These are phyloP conservation scores for Alloscopus bannaensis DNA, from an alignment of 2,888 invertebrate species.

Conservation along the genomic window DNA sequence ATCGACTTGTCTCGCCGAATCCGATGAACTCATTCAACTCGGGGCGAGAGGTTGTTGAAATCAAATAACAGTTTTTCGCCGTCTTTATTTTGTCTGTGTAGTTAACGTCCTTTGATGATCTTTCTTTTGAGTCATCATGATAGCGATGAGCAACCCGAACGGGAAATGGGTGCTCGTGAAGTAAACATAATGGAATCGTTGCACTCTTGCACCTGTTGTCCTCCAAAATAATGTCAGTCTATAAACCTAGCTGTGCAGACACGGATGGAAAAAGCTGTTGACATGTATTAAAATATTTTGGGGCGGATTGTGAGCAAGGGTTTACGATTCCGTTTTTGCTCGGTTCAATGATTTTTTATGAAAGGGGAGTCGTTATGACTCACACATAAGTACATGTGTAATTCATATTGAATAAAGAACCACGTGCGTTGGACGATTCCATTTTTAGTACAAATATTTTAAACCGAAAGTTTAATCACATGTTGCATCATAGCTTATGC, in stretches of 20 bases:
- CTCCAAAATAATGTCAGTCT: background rate
- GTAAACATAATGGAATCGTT: background rate
- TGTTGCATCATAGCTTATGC: background rate
- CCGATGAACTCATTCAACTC: conserved; percentile 23
- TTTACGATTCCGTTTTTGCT: no score
- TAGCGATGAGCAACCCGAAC: background rate
- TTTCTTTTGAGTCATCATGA: background rate
- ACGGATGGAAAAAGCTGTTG: no score
- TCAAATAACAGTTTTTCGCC: background rate
- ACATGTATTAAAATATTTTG: conserved; percentile 5
- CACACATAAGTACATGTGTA: no score
- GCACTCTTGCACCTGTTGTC: background rate
- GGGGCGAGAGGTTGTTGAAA: conserved; percentile 47
- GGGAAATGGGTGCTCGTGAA: no score
- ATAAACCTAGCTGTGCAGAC: no score
- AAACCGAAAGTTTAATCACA: background rate
- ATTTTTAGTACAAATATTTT: conserved; percentile 19
- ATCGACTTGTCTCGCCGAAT: conserved; percentile 20
- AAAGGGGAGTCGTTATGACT: no score
- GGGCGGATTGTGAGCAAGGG: background rate
- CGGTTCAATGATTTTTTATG: no score
- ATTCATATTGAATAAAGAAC: background rate
- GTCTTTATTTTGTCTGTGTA: conserved; percentile 21
- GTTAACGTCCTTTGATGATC: conserved; percentile 19
- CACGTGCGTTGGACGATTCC: conserved; percentile 22